Conservation (phyloP, 2,113 vertebrate genomes). For the Dinomys branickii region DNA sequence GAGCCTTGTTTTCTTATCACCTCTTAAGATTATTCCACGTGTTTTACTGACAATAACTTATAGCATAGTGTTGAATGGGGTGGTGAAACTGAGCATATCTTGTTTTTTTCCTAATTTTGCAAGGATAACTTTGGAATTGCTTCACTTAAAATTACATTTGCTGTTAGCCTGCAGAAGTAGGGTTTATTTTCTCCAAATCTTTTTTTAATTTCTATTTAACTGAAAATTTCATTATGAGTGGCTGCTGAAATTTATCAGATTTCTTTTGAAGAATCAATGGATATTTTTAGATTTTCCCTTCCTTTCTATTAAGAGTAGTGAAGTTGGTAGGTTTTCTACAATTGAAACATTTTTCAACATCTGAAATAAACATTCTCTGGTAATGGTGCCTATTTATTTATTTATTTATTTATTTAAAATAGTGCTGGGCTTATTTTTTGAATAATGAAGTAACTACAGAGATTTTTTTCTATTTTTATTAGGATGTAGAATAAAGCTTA, state of each 20-base stretch:
- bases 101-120: background rate
- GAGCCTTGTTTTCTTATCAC: background rate
- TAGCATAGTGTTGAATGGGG: background rate
- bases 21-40: background rate
- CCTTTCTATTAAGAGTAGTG: background rate
- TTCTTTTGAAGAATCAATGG: background rate
- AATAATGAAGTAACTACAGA: background rate
- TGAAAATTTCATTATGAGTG: background rate
- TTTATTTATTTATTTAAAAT: background rate
- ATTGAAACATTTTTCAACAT: background rate
- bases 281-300: background rate
- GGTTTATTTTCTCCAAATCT: background rate
- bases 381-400: background rate
- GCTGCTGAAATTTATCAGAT: background rate
- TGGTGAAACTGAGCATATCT: background rate
- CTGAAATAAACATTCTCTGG: background rate
- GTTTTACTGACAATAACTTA: background rate
- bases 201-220: background rate
- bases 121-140: background rate
- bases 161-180: background rate
- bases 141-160: background rate
- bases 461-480: background rate
- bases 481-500: background rate
- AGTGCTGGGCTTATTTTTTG: background rate
- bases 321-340: background rate